Evolutionary conservation across 1,140 invertebrate genomes (phyloP).

Genomic region (Drosophila subobscura): DNA sequence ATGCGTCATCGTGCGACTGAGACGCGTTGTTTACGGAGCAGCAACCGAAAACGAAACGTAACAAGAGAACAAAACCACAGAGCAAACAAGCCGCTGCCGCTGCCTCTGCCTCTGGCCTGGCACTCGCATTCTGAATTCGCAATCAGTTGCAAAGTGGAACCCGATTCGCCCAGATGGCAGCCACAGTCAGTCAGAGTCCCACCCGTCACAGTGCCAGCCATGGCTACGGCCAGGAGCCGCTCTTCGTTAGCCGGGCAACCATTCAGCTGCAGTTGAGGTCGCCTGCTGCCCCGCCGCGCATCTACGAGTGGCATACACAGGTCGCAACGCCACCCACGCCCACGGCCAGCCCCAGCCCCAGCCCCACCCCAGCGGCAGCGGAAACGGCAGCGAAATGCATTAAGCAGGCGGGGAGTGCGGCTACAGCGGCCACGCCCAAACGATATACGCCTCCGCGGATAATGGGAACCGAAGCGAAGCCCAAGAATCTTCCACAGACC

Average conservation of each 20-base stretch:
- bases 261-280: conserved; percentile 51
- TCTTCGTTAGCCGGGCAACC: conserved; percentile 59
- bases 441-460: conserved; percentile 57
- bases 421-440: conserved; percentile 42
- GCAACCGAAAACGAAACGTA: conserved; percentile 39
- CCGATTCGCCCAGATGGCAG: conserved; percentile 70
- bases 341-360: neutral
- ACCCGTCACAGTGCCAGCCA: too few relatives aligned
- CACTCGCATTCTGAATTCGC: conserved; percentile 42
- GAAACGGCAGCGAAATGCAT: conserved; percentile 23
- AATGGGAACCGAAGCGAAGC: conserved; percentile 57
- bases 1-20: conserved; percentile 38
- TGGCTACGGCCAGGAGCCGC: conserved; percentile 40
- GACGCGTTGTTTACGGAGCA: conserved; percentile 52
- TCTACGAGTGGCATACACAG: conserved; percentile 73
- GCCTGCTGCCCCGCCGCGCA: conserved; percentile 1
- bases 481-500: conserved; percentile 58
- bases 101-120: conserved; percentile 25
- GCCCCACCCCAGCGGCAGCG: neutral
- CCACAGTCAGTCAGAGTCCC: conserved; percentile 32
- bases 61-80: conserved; percentile 63
- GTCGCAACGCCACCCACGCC: conserved; percentile 29
- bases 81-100: conserved; percentile 32
- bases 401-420: conserved; percentile 11
- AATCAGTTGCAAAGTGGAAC: conserved; percentile 63